Evolutionary conservation across 2,113 vertebrate genomes (phyloP), one percentile per base, ranked within the genome.

Genomic region (Myotis davidii): DNA sequence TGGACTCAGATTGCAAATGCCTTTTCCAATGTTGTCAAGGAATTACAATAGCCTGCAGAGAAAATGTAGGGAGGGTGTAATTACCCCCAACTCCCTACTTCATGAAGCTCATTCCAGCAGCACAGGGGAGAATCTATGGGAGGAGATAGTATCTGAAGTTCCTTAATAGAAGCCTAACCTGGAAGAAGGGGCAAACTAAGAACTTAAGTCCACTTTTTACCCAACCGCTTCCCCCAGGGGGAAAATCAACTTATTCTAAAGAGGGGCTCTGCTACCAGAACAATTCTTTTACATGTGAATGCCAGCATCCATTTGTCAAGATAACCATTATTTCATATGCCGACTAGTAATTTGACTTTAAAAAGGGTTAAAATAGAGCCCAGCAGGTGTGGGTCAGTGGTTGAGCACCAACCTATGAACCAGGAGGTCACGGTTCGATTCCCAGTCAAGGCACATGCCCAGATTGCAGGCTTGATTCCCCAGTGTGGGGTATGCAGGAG

Each of bases 301-400:
- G 74, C 74, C 93, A 94, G 89, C 6, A 0, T 92, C 94, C 97
- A 88, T 97, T 98, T 98, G 97, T 95, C 78, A 97, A 97, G 86
- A 97, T 97, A 98, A 96, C 94, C 88, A 86, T 97, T 97, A 97
- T 97, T 97, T 98, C 93, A 96, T 96, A 95, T 96, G 96, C 59
- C 76, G 95, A 98, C 85, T 97, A 88, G 96, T 95, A 97, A 92
- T 91, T 96, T 97, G 72, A 94, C 91, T 98, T 98, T 91, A 93
- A 65, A 96, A 88, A 91, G 25, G 20, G n/a, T 97, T 97, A 94
- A 94, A 95, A 93, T 88, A 37, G 4, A 93, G 86, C 59, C 59
- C 59, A 61, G 59, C 9, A 61, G 9, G 59, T 61, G 59, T 69
- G 27, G 61, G 2, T 65, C 29, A 65, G 29, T 32, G 61, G 27